Percentiles rank a stretch among this genome's conserved stretches.
These are phyloP conservation scores for Tautogolabrus adspersus DNA, from an alignment of 2,113 vertebrate species.

Conservation along the genomic window DNA sequence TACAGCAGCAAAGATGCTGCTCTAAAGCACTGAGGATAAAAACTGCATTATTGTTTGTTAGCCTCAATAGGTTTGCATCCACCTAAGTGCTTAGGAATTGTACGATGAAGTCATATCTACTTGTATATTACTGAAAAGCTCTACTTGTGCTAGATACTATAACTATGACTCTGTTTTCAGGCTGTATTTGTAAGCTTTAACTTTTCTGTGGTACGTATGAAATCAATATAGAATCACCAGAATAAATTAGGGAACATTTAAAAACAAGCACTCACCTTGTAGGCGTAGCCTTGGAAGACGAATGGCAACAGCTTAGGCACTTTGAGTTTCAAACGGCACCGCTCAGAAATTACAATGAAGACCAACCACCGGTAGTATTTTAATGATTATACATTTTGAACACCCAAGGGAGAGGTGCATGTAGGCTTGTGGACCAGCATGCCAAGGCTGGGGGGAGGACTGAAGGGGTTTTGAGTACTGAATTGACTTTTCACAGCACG, in stretches of 20 bases:
- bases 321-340: conserved; percentile 41
- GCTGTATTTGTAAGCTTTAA: background rate
- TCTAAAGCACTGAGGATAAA: conserved; percentile 25
- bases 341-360: conserved; percentile 66
- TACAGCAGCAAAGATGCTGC: conserved; percentile 46
- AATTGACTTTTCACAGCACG: conserved; percentile 82
- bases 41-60: conserved; percentile 32
- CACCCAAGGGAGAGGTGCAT: conserved; percentile 64
- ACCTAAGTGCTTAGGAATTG: conserved; percentile 37
- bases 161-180: conserved; percentile 1
- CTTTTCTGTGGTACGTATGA: background rate
- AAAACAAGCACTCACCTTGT: conserved; percentile 31
- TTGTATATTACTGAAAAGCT: conserved; percentile 47
- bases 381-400: conserved; percentile 80
- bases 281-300: conserved; percentile 50
- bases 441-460: conserved; percentile 48
- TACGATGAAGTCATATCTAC: conserved; percentile 23
- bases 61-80: conserved; percentile 27
- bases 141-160: background rate
- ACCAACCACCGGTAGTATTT: conserved; percentile 65
- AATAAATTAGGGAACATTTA: conserved; percentile 27
- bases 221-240: conserved; percentile 44
- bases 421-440: conserved; percentile 53
- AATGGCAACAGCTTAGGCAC: conserved; percentile 52
- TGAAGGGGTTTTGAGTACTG: conserved; percentile 57